A percentile compares a stretch with the other conserved stretches of the same genome.
phyloP scores from a whole-genome alignment of 2,888 invertebrate species.

The Sepioteuthis lessoniana region DNA sequence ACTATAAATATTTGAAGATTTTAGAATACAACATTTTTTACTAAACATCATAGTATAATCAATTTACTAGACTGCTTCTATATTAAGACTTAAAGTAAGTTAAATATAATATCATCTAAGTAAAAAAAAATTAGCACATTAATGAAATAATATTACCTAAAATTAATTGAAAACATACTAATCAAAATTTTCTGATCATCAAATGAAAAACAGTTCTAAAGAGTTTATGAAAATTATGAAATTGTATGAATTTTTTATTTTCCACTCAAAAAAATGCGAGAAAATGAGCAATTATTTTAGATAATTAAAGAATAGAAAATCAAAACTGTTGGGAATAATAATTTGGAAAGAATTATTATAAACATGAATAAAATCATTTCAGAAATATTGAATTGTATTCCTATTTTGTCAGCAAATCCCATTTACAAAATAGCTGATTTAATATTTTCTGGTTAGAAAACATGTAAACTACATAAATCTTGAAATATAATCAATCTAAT shows the following conservation, averaged over 20 bases:
- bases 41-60: too few relatives aligned
- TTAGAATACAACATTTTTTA: neutral
- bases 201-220: too few relatives aligned
- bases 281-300: neutral
- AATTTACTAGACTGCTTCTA: neutral
- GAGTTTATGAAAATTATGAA: too few relatives aligned
- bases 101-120: neutral
- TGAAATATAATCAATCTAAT: too few relatives aligned
- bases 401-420: neutral
- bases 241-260: neutral
- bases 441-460: neutral
- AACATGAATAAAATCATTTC: neutral
- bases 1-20: neutral
- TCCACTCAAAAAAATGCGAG: neutral
- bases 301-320: neutral
- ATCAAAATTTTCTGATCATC: too few relatives aligned
- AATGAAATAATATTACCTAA: neutral
- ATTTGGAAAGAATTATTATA: neutral
- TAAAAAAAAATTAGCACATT: neutral
- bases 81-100: neutral
- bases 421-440: neutral
- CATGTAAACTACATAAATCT: neutral
- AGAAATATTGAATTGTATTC: neutral
- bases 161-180: neutral
- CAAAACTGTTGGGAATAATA: too few relatives aligned